phyloP scores from a whole-genome alignment of 2,797 vertebrate genomes.

The Hybognathus amarus region DNA sequence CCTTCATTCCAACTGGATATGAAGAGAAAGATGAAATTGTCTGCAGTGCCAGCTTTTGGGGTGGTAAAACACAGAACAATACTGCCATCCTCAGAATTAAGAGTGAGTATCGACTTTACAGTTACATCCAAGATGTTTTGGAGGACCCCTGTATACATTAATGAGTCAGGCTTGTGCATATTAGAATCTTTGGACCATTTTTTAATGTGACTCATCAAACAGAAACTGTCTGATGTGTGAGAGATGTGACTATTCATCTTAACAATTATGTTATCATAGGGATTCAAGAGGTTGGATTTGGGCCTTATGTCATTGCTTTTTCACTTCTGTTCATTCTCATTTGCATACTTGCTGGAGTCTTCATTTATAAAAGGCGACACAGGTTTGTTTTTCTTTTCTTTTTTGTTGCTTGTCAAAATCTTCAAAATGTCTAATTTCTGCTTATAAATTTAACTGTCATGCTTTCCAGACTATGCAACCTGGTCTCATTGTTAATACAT shows the following conservation, averaged over 20 bases:
- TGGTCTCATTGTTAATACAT: no score
- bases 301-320: conserved; percentile 16
- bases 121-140: background rate
- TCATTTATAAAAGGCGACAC: conserved; percentile 28
- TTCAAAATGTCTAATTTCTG: no score
- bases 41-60: conserved; percentile 66
- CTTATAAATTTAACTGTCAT: no score
- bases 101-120: conserved; percentile 52
- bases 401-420: no score
- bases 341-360: conserved; percentile 16
- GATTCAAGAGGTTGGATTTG: background rate
- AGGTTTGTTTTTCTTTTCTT: background rate
- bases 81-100: conserved; percentile 59
- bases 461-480: no score
- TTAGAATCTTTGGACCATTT: background rate
- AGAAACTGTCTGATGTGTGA: background rate
- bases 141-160: background rate
- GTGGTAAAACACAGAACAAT: conserved; percentile 53
- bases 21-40: conserved; percentile 60
- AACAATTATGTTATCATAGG: background rate
- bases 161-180: background rate
- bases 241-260: background rate
- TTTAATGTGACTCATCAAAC: background rate
- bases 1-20: conserved; percentile 61
- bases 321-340: conserved; percentile 29